Conservation (phyloP, 2,113 vertebrate species). For the Rhinichthys klamathensis region DNA sequence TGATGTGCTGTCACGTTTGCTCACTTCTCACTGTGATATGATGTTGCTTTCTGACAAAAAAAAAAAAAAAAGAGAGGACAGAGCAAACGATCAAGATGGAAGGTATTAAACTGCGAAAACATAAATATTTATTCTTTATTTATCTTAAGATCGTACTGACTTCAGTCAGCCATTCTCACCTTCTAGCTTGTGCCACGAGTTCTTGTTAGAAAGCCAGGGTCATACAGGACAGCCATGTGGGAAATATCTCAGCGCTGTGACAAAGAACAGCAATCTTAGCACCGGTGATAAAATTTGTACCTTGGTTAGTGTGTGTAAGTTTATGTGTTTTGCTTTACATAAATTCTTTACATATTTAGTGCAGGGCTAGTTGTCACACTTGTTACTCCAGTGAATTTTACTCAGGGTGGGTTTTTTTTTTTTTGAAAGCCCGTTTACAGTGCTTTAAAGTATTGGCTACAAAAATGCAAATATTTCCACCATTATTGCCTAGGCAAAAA, state of each 20-base stretch:
- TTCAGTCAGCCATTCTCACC: constrained; percentile 4
- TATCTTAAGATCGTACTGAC: not conserved
- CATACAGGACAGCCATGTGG: constrained; percentile 38
- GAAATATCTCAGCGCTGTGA: constrained; percentile 55
- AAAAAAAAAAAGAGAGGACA: not conserved
- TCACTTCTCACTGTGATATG: constrained; percentile 4
- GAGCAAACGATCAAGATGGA: not conserved
- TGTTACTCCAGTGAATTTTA: not conserved
- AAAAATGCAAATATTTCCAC: not conserved
- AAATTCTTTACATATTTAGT: constrained; percentile 1
- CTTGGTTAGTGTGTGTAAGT: constrained; percentile 5
- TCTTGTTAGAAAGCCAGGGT: constrained; percentile 23
- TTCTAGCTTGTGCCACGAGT: constrained; percentile 21
- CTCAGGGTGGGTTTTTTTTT: not conserved
- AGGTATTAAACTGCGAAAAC: not conserved
- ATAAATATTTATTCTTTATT: constrained; percentile 13
- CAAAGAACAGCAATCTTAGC: constrained; percentile 47
- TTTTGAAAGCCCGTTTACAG: not conserved
- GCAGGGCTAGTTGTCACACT: not conserved
- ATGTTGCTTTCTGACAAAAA: not conserved
- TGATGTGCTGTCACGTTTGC: constrained; percentile 18
- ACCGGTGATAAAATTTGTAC: constrained; percentile 37
- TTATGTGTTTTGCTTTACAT: not conserved
- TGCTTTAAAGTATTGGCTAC: not conserved
- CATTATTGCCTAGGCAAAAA: not conserved